Base-by-base conservation (phyloP, 2,888 invertebrate genomes). In the Ommatoiulus sabulosus region DNA sequence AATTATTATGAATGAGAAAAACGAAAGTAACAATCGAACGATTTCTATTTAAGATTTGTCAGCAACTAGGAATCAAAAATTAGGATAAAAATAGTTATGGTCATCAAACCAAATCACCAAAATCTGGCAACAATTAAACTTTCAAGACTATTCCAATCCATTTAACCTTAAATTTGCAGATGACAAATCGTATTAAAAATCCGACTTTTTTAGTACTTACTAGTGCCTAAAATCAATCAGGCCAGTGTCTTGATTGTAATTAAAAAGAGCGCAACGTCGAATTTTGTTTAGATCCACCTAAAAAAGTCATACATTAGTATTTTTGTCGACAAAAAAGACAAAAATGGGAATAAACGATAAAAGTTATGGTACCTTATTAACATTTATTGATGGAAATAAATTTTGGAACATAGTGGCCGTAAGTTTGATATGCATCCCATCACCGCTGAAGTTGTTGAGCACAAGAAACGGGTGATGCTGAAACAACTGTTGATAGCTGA, bases 381-480 rank as follows among this genome's bases (percentile, higher is more conserved):
- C 95, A 93, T 99, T 99, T 88, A 99, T 97, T 0, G 97, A 96
- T 0, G 99, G 99, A 92, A 99, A 99, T 98, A 99, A 97, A 92
- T 98, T 99, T 93, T 99, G 99, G 92, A 99, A 98, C 94, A 97
- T 98, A 17, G 97, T 96, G 4, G 98, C 96, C 95, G 98, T 97
- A 24, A 99, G 93, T 91, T 97, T 97, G 92, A 98, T 94, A 91
- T 98, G 97, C 93, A 96, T 95, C 57, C 96, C 97, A 92, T 97
- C 97, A 0, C 97, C 97, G 24, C 95, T 96, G 90, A 93, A 93
- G 84, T 90, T 90, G 92, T 97, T 97, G 91, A 97, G 94, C 63
- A 99, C 96, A 15, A 99, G 95, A 17, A 99, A 93, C 0, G 99
- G 99, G 0, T 98, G 96, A 91, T 96, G 95, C 91, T 96, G 95